These are phyloP conservation scores for Artemia sinica DNA, from an alignment of 2,888 invertebrate genomes.

Conservation along the genomic window DNA sequence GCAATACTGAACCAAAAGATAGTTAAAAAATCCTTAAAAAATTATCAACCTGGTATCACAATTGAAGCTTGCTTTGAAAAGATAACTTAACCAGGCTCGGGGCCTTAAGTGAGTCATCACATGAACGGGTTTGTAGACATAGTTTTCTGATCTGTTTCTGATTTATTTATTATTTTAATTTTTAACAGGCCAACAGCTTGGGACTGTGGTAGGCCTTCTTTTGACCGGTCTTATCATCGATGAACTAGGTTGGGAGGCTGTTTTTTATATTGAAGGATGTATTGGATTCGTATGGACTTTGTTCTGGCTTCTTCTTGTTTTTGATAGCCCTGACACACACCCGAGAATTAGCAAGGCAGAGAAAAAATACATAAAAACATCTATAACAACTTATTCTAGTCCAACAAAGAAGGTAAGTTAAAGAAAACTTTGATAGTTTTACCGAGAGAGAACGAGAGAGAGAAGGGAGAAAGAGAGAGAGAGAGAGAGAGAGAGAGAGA, in stretches of 20 bases:
- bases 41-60: background rate
- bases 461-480: too few species aligned
- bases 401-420: too few species aligned
- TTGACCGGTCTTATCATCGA: conserved; percentile 64
- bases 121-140: background rate
- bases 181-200: conserved; percentile 60
- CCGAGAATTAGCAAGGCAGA: conserved; percentile 60
- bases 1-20: too few species aligned
- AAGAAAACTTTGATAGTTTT: too few species aligned
- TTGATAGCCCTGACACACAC: conserved; percentile 62
- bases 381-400: conserved; percentile 8
- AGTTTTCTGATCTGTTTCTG: background rate
- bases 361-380: conserved; percentile 47
- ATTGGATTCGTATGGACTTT: conserved; percentile 62
- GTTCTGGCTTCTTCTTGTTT: conserved; percentile 55
- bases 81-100: background rate
- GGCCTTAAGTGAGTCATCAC: background rate
- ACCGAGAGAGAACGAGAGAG: too few species aligned
- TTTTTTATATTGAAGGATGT: conserved; percentile 67
- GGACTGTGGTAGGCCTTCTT: conserved; percentile 77
- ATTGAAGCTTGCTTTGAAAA: background rate
- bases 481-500: too few species aligned
- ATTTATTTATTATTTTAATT: conserved; percentile 17
- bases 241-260: conserved; percentile 66
- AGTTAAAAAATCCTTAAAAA: background rate